Percentiles rank a stretch among this genome's conserved stretches.
phyloP scores from a whole-genome alignment of 2,888 invertebrate species.

The Stenoptilia bipunctidactyla region DNA sequence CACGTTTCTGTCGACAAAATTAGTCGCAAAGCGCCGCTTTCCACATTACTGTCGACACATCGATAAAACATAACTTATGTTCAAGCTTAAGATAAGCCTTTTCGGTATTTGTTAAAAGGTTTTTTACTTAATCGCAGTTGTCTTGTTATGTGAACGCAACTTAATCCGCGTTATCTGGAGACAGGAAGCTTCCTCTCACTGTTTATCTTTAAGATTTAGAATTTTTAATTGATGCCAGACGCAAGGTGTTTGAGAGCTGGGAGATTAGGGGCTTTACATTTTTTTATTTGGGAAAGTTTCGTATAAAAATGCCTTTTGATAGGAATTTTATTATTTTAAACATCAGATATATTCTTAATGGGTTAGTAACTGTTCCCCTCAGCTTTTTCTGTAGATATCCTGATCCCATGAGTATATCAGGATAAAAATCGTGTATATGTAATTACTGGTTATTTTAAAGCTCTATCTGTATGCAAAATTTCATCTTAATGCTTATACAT shows the following conservation, averaged over 20 bases:
- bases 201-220: slow-evolving; percentile 13
- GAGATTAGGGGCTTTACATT: neutral
- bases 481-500: too few relatives aligned
- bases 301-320: too few relatives aligned
- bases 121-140: slow-evolving; percentile 12
- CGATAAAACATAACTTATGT: slow-evolving; percentile 36
- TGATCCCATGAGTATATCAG: too few relatives aligned
- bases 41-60: slow-evolving; percentile 33
- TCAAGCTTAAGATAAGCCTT: slow-evolving; percentile 22
- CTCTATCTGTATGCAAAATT: too few relatives aligned
- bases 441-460: too few relatives aligned
- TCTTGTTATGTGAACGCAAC: slow-evolving; percentile 1
- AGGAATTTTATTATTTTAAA: too few relatives aligned
- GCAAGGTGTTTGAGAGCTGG: slow-evolving; percentile 10
- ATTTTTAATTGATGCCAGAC: slow-evolving; percentile 15
- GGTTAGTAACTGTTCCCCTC: too few relatives aligned
- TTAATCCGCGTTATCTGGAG: slow-evolving; percentile 7
- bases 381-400: too few relatives aligned
- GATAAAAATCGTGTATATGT: too few relatives aligned
- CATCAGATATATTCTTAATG: too few relatives aligned
- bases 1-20: slow-evolving; percentile 19
- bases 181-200: slow-evolving; percentile 2
- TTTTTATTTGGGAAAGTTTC: neutral
- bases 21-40: slow-evolving; percentile 36
- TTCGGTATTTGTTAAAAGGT: slow-evolving; percentile 7